Conservation (phyloP, 2,888 invertebrate species). For the Maniola hyperantus region DNA sequence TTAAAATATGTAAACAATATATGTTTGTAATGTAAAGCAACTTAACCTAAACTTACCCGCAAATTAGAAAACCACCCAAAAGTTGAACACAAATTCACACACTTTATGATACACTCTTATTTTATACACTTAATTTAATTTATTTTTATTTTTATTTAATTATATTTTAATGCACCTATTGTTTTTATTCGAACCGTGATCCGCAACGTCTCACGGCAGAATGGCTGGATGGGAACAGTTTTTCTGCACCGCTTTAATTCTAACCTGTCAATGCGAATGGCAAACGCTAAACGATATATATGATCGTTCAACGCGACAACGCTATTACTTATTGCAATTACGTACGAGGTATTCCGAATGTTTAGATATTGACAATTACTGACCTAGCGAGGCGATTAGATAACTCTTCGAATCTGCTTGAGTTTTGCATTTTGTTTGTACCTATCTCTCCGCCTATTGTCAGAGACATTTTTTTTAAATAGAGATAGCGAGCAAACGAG, state of each 20-base stretch:
- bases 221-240: conserved; percentile 22
- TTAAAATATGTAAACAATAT: too few relatives aligned
- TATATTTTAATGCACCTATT: not conserved
- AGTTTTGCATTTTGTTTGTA: too few relatives aligned
- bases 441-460: too few relatives aligned
- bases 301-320: not conserved
- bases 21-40: too few relatives aligned
- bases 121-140: conserved; percentile 6
- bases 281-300: conserved; percentile 18
- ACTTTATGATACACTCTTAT: conserved; percentile 8
- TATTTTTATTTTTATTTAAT: conserved; percentile 3
- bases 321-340: not conserved
- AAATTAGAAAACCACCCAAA: not conserved
- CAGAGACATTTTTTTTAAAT: too few relatives aligned
- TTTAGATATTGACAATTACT: not conserved
- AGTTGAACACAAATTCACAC: conserved; percentile 2
- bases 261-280: conserved; percentile 18
- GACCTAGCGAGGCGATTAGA: not conserved
- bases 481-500: too few relatives aligned
- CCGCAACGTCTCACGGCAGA: conserved; percentile 23
- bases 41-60: conserved; percentile 7
- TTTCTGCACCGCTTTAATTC: conserved; percentile 12
- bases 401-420: not conserved
- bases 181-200: conserved; percentile 19
- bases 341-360: not conserved